These are phyloP conservation scores for Paralvinella palmiformis DNA, from an alignment of 1,140 invertebrate species.

Conservation along the genomic window DNA sequence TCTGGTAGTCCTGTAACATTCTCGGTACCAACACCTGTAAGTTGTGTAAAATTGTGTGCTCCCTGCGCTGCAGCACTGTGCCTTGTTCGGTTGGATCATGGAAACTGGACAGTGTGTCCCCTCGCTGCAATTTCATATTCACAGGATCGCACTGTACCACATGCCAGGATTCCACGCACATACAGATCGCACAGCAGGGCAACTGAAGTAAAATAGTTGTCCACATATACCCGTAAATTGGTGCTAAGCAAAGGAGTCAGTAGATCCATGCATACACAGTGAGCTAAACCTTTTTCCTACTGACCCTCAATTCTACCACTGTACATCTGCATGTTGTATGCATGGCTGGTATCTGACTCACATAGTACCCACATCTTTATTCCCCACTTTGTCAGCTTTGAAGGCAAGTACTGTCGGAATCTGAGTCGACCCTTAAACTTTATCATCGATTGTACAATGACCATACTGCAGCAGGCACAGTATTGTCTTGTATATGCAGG, in stretches of 20 bases:
- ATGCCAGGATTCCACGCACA: background rate
- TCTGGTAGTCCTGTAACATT: background rate
- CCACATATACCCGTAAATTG: background rate
- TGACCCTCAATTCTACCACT: background rate
- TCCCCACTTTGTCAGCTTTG: slow-evolving; percentile 15
- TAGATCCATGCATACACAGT: background rate
- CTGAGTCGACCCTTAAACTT: slow-evolving; percentile 15
- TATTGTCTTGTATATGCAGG: slow-evolving; percentile 2
- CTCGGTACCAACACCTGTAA: background rate
- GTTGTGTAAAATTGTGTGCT: background rate
- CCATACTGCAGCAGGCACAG: background rate
- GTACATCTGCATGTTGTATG: background rate
- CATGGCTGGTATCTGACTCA: background rate
- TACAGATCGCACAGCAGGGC: no score
- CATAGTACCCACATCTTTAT: background rate
- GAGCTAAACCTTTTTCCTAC: background rate
- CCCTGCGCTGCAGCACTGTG: background rate
- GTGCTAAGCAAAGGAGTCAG: background rate
- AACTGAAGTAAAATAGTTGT: background rate
- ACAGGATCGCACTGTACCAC: background rate
- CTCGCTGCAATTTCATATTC: background rate
- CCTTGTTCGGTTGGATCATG: background rate
- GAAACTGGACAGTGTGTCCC: background rate
- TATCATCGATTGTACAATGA: slow-evolving; percentile 20
- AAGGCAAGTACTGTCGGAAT: slow-evolving; percentile 21